phyloP scores from a whole-genome alignment of 2,888 invertebrate genomes.

The Cabera pusaria region DNA sequence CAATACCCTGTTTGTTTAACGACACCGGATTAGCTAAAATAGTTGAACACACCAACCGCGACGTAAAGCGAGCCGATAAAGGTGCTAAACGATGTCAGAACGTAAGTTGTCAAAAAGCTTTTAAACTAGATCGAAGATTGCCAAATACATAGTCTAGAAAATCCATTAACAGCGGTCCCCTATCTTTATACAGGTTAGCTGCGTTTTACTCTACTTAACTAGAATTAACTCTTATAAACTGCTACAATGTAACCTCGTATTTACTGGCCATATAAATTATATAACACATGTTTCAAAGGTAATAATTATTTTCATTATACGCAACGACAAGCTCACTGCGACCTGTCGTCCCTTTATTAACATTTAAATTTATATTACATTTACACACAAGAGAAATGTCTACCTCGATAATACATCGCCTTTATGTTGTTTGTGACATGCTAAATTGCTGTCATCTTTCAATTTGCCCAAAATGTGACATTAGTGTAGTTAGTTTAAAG shows the following conservation, averaged over 20 bases:
- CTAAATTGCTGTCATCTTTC: slow-evolving; percentile 44
- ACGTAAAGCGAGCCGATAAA: slow-evolving; percentile 37
- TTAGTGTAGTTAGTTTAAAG: slow-evolving; percentile 49
- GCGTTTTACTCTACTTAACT: slow-evolving; percentile 24
- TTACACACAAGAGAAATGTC: slow-evolving; percentile 61
- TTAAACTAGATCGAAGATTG: slow-evolving; percentile 64
- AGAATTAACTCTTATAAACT: slow-evolving; percentile 33
- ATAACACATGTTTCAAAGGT: slow-evolving; percentile 56
- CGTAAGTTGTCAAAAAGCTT: slow-evolving; percentile 74
- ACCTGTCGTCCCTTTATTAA: slow-evolving; percentile 68
- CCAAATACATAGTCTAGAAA: slow-evolving; percentile 61
- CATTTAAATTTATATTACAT: slow-evolving; percentile 69
- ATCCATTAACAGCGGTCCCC: slow-evolving; percentile 62
- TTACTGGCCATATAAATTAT: slow-evolving; percentile 50
- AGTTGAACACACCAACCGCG: slow-evolving; percentile 31
- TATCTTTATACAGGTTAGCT: slow-evolving; percentile 26
- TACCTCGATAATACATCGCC: slow-evolving; percentile 57
- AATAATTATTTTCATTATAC: slow-evolving; percentile 62
- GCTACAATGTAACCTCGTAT: slow-evolving; percentile 40
- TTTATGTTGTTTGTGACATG: slow-evolving; percentile 58
- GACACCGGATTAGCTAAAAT: slow-evolving; percentile 19
- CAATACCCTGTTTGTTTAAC: neutral
- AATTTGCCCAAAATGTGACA: slow-evolving; percentile 41
- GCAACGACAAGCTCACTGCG: slow-evolving; percentile 50
- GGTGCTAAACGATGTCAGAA: slow-evolving; percentile 50